phyloP scores from a whole-genome alignment of 2,797 vertebrate species.

The Helicolenus hilgendorfi region DNA sequence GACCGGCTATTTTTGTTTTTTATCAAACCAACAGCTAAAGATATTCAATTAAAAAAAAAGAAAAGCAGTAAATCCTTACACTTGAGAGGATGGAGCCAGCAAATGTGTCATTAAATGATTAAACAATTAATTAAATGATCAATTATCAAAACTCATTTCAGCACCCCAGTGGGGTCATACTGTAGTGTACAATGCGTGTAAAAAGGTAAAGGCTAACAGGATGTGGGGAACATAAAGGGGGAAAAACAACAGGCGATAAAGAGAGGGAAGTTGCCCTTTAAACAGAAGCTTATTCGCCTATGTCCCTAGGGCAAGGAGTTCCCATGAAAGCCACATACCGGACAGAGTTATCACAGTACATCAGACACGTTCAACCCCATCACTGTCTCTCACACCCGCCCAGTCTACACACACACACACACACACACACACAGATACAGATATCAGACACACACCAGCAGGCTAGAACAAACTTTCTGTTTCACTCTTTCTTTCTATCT shows the following conservation, averaged over 20 bases:
- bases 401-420: conserved; percentile 21
- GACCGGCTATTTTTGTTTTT: neutral
- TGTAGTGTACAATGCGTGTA: conserved; percentile 37
- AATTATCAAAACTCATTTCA: neutral
- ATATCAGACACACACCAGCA: conserved; percentile 58
- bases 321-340: conserved; percentile 89
- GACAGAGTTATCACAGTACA: conserved; percentile 88
- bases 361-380: conserved; percentile 81
- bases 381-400: conserved; percentile 71
- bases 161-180: neutral
- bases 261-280: conserved; percentile 86
- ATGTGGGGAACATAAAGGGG: conserved; percentile 62
- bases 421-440: conserved; percentile 23
- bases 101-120: neutral
- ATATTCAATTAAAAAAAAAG: neutral
- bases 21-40: neutral
- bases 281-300: conserved; percentile 81
- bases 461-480: conserved; percentile 53
- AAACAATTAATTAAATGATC: neutral
- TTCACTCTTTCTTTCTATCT: conserved; percentile 33
- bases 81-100: neutral
- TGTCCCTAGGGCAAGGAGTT: conserved; percentile 88
- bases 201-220: conserved; percentile 73
- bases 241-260: conserved; percentile 77
- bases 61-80: neutral